Evolutionary conservation across 2,797 vertebrate species (phyloP), one percentile per base, ranked within the genome.

Genomic region (Cossypha niveicapilla): DNA sequence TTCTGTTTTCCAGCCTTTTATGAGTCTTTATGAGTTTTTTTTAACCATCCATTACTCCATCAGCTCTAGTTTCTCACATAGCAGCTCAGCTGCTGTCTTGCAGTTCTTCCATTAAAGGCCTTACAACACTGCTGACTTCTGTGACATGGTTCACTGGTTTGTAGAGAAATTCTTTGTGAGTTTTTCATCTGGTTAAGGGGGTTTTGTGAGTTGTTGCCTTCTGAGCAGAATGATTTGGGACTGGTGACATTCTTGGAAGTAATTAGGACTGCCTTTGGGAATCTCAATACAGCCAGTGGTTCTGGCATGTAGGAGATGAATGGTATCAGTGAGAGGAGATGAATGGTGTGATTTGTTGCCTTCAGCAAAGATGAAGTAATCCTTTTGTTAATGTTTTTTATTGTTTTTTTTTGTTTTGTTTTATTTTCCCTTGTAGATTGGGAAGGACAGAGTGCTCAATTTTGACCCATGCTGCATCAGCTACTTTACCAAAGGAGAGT

Each of bases 401-500:
- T 23, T 34, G 24, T 11, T 12, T 37, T 21, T 47, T 27, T 48
- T 48, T 25, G 27, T 48, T 27, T 10, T 27, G 5, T 16, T n/a
- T 51, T 82, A 13, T 94, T 92, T 90, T 27, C 15, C 48, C n/a
- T 78, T 86, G 37, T 67, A 99, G 99, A 98, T 99, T 90, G 99
- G 99, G 87, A 99, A 99, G 97, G 99, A 99, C 97, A 98, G 98
- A 87, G 86, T 92, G 35, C 98, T 99, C 84, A 98, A 96, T 95
- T 99, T 98, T 96, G 99, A 99, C 97, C 99, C 99, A 1, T 99
- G 99, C 97, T 99, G 99, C 44, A 94, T 99, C 94, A 99, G 98
- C 97, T 99, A 99, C 97, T 99, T 99, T 93, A 99, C 98, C 16
- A 99, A 99, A 97, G 99, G 99, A 74, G 99, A 99, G 93, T 99